Evolutionary conservation across 2,797 vertebrate genomes (phyloP).

Genomic region (Chaenodraco wilsoni): DNA sequence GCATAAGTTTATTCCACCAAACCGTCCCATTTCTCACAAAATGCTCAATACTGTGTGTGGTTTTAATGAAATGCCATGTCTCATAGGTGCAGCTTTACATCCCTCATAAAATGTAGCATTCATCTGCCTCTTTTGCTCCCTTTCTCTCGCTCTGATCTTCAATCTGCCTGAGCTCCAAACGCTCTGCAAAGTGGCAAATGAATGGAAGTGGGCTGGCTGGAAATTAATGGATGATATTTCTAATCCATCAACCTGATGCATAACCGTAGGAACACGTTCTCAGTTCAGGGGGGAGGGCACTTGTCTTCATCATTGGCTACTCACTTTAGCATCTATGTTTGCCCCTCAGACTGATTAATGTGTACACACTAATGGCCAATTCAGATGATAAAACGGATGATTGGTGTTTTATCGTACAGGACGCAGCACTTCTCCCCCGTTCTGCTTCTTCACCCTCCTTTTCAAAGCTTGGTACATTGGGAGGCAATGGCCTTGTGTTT

Average conservation of each 20-base stretch:
- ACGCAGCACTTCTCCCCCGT: slow-evolving; percentile 32
- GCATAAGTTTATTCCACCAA: slow-evolving; percentile 46
- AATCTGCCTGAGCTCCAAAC: slow-evolving; percentile 57
- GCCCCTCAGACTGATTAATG: slow-evolving; percentile 76
- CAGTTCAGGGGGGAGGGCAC: slow-evolving; percentile 55
- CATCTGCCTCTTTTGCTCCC: slow-evolving; percentile 42
- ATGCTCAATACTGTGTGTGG: slow-evolving; percentile 10
- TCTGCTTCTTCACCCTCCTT: slow-evolving; percentile 39
- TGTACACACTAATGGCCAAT: slow-evolving; percentile 73
- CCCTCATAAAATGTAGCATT: slow-evolving; percentile 60
- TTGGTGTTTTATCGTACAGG: slow-evolving; percentile 66
- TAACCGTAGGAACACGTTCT: slow-evolving; percentile 70
- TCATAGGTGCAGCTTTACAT: slow-evolving; percentile 60
- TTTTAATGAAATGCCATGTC: slow-evolving; percentile 51
- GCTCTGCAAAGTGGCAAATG: slow-evolving; percentile 73
- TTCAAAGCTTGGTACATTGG: slow-evolving; percentile 32
- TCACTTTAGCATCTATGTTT: slow-evolving; percentile 71
- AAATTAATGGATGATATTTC: slow-evolving; percentile 79
- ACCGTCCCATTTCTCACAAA: slow-evolving; percentile 35
- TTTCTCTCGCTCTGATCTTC: slow-evolving; percentile 51
- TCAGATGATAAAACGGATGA: slow-evolving; percentile 78
- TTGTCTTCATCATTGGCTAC: slow-evolving; percentile 79
- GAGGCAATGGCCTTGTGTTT: neutral
- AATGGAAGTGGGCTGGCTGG: slow-evolving; percentile 72
- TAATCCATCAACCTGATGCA: slow-evolving; percentile 84